Base-by-base conservation (phyloP, 2,888 invertebrate genomes). In the Bembecia ichneumoniformis region DNA sequence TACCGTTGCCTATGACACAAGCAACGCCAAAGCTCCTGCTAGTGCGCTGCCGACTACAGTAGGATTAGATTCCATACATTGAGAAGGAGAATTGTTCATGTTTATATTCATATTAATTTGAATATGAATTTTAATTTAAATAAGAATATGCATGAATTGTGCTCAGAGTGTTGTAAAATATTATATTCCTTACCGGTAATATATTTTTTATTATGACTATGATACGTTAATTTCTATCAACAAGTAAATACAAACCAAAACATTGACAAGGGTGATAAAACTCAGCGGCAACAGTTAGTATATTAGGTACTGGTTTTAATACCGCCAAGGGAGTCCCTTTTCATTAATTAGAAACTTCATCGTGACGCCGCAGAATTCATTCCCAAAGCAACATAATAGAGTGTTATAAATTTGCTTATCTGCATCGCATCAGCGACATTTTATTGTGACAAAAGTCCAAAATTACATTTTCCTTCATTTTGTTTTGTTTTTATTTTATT, bases 261-360 rank as follows among this genome's bases (percentile, higher is more conserved):
- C 47, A 47, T 17, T 40, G 47, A 17, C 40, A 16, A 36, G 47
- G 36, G 36, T 14, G 40, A 35, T 36, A 47, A 40, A 47, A 36
- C 14, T 40, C 40, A 47, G n/a, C 15, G n/a, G 15, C 11, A n/a
- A 47, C 34, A 17, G 10, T 35, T n/a, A 10, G 16, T 47, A 43
- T 43, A 50, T 47, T 47, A 47, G 36, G 28, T 28, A 28, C 28
- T 28, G 46, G 47, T 50, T 50, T 44, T 50, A 50, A 50, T 17
- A 50, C 47, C 49, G 51, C 47, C 50, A 34, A 57, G 59, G 58
- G 58, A 52, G 55, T 54, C 56, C 57, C 55, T 59, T 62, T 60
- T 66, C 69, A 71, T 74, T 73, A 74, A 70, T 71, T 72, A 68
- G 63, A 68, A 70, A 71, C 64, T 71, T 66, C 62, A 61, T 56